Evolutionary conservation across 2,888 invertebrate species (phyloP).

Genomic region (Agrilus mali): DNA sequence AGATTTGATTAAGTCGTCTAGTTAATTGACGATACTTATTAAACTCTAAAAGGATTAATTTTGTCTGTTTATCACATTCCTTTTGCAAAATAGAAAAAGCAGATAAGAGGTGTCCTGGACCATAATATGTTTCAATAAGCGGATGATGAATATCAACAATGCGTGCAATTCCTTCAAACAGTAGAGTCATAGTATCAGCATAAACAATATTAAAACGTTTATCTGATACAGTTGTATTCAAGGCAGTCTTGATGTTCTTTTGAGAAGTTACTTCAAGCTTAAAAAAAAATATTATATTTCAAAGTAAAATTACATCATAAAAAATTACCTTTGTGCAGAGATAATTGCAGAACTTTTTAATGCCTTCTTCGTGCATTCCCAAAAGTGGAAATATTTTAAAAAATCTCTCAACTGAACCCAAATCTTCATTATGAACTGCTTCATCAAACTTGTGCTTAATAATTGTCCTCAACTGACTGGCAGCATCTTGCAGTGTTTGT

Average conservation of each 20-base stretch:
- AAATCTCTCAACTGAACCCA: slow-evolving; percentile 83
- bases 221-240: slow-evolving; percentile 51
- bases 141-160: slow-evolving; percentile 81
- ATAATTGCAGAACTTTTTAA: slow-evolving; percentile 77
- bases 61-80: slow-evolving; percentile 60
- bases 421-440: slow-evolving; percentile 77
- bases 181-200: slow-evolving; percentile 71
- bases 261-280: slow-evolving; percentile 54
- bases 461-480: slow-evolving; percentile 54
- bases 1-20: slow-evolving; percentile 49
- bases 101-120: slow-evolving; percentile 59
- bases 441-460: slow-evolving; percentile 79
- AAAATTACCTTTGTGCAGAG: slow-evolving; percentile 60
- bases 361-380: slow-evolving; percentile 81
- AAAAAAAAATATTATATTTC: slow-evolving; percentile 9
- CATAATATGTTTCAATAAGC: slow-evolving; percentile 80
- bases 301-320: slow-evolving; percentile 2
- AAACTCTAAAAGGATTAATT: slow-evolving; percentile 58
- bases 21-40: slow-evolving; percentile 52
- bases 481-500: slow-evolving; percentile 61
- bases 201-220: slow-evolving; percentile 65
- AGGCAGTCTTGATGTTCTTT: slow-evolving; percentile 55
- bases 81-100: slow-evolving; percentile 62
- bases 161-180: slow-evolving; percentile 68
- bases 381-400: slow-evolving; percentile 95